Evolutionary conservation across 1,140 invertebrate genomes (phyloP).

Genomic region (Zaprionus vittiger): DNA sequence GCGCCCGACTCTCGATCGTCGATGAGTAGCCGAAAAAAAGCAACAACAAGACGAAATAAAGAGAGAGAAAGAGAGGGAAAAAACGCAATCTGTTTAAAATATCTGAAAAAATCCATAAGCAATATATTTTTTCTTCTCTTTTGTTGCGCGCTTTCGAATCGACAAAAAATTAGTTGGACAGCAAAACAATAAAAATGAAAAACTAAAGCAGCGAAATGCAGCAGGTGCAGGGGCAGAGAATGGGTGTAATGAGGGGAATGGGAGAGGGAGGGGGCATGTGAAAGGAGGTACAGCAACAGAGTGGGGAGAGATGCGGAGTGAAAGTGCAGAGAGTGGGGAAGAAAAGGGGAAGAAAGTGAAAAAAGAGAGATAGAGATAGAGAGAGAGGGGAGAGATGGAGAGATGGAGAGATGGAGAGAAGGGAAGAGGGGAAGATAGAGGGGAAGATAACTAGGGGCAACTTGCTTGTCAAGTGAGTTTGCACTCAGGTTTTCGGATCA

Average conservation of each 20-base stretch:
- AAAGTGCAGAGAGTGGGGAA: too few species aligned
- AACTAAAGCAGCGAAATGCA: conserved; percentile 36
- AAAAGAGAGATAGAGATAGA: too few species aligned
- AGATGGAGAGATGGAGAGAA: too few species aligned
- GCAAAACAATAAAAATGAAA: conserved; percentile 44
- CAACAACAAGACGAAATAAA: background rate
- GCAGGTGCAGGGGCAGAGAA: background rate
- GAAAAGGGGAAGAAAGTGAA: too few species aligned
- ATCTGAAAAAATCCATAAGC: conserved; percentile 20
- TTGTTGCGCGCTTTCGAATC: conserved; percentile 22
- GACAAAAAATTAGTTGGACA: conserved; percentile 41
- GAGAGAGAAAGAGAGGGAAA: background rate
- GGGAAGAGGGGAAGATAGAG: too few species aligned
- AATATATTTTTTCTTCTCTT: conserved; percentile 4
- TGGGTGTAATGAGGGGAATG: background rate
- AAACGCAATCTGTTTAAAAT: conserved; percentile 12
- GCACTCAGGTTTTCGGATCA: too few species aligned
- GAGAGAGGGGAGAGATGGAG: too few species aligned
- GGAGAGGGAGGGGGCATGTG: too few species aligned
- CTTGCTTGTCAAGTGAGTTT: too few species aligned
- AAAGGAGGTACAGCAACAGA: too few species aligned
- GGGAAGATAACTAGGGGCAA: too few species aligned
- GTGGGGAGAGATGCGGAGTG: too few species aligned
- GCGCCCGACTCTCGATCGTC: conserved; percentile 17
- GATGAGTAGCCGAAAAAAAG: conserved; percentile 36